Conservation (phyloP, 1,140 invertebrate genomes). For the Protaetia brevitarsis region DNA sequence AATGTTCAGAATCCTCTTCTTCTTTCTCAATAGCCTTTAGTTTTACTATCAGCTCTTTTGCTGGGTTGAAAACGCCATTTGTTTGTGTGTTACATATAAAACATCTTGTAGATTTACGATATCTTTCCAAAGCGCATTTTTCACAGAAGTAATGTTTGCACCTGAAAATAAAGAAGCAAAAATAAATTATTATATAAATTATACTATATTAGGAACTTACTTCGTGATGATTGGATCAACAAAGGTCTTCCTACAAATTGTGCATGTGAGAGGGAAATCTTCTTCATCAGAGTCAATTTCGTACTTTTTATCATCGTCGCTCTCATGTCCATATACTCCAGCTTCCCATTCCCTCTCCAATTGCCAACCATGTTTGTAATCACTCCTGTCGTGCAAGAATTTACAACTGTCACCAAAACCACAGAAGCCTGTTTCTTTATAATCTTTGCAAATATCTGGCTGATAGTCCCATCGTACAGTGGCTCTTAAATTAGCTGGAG, state of each 20-base stretch:
- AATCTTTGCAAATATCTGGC: slow-evolving; percentile 99
- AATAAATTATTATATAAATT: background rate
- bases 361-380: slow-evolving; percentile 99
- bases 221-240: slow-evolving; percentile 90
- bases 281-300: slow-evolving; percentile 90
- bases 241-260: slow-evolving; percentile 87
- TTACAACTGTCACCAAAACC: slow-evolving; percentile 99
- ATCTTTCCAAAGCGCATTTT: slow-evolving; percentile 87
- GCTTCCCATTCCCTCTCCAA: slow-evolving; percentile 80
- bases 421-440: slow-evolving; percentile 99
- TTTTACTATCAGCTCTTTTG: slow-evolving; percentile 78
- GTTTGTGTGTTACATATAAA: slow-evolving; percentile 90
- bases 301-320: slow-evolving; percentile 71
- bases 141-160: slow-evolving; percentile 99
- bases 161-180: too few species aligned
- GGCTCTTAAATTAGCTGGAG: slow-evolving; percentile 89
- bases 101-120: slow-evolving; percentile 87
- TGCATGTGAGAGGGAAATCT: slow-evolving; percentile 90
- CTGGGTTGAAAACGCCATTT: slow-evolving; percentile 91
- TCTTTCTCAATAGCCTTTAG: slow-evolving; percentile 53
- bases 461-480: slow-evolving; percentile 99
- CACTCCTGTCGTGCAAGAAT: slow-evolving; percentile 95
- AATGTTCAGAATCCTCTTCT: background rate
- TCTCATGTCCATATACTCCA: slow-evolving; percentile 54
- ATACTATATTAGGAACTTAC: slow-evolving; percentile 54